These are phyloP conservation scores for Amphilophus citrinellus DNA, from an alignment of 2,113 vertebrate genomes.

Conservation along the genomic window DNA sequence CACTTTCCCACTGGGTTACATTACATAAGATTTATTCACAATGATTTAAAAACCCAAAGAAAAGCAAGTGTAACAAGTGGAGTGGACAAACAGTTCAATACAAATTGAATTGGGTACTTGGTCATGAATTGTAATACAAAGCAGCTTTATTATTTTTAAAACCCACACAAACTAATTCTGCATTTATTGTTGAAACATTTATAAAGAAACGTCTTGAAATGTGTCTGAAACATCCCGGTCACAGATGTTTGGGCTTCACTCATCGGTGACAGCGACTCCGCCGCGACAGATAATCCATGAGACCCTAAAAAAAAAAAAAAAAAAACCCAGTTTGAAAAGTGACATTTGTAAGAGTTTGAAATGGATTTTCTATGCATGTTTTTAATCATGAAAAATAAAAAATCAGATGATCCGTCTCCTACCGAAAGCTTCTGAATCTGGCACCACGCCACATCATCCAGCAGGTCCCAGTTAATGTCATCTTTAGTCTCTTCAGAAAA, in stretches of 20 bases:
- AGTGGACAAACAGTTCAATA: no score
- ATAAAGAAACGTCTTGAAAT: not conserved
- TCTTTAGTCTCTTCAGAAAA: conserved; percentile 73
- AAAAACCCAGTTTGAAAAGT: not conserved
- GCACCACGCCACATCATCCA: conserved; percentile 69
- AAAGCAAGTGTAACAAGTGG: no score
- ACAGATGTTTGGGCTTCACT: not conserved
- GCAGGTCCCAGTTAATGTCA: conserved; percentile 60
- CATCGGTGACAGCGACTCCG: conserved; percentile 37
- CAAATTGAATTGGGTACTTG: not conserved
- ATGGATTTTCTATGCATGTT: not conserved
- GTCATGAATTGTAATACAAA: not conserved
- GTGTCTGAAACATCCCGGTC: not conserved
- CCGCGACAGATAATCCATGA: conserved; percentile 61
- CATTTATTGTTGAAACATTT: not conserved
- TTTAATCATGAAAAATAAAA: not conserved
- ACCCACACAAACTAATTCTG: not conserved
- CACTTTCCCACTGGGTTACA: accelerated
- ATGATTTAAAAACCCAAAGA: not conserved
- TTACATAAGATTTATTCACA: not conserved
- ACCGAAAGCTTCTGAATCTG: conserved; percentile 70
- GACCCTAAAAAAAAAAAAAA: conserved; percentile 45
- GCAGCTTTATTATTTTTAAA: conserved; percentile 50
- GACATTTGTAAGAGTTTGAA: not conserved
- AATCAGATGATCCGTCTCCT: not conserved